phyloP scores from a whole-genome alignment of 2,797 vertebrate species.

The Melanotaenia maccullochi region DNA sequence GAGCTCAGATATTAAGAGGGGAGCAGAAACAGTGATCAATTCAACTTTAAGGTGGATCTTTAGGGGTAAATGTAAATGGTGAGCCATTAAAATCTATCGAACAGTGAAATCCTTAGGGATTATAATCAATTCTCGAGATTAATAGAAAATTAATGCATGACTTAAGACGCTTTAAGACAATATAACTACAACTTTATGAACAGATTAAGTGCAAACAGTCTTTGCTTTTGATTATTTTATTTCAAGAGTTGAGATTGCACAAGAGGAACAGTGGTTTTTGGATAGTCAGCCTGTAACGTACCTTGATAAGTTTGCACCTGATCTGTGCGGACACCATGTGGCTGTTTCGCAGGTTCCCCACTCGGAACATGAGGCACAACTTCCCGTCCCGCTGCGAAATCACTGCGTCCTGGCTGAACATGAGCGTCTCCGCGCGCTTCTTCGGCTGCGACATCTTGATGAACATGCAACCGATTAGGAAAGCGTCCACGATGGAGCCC shows the following conservation, averaged over 20 bases:
- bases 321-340: conserved; percentile 96
- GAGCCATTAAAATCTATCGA: conserved; percentile 39
- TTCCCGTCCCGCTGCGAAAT: conserved; percentile 91
- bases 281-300: conserved; percentile 54
- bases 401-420: conserved; percentile 91
- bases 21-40: conserved; percentile 4
- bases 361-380: conserved; percentile 93
- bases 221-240: conserved; percentile 14
- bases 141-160: conserved; percentile 60
- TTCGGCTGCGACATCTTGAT: conserved; percentile 97
- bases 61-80: conserved; percentile 18
- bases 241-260: conserved; percentile 4
- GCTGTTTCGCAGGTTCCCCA: conserved; percentile 93
- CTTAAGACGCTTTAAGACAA: conserved; percentile 50
- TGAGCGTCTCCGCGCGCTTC: conserved; percentile 92
- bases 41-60: conserved; percentile 21
- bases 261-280: background rate
- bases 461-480: conserved; percentile 95
- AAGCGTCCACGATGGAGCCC: conserved; percentile 92
- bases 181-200: conserved; percentile 49
- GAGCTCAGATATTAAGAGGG: conserved; percentile 23
- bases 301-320: conserved; percentile 94
- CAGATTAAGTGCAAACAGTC: conserved; percentile 37
- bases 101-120: conserved; percentile 26
- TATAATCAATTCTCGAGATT: conserved; percentile 47